phyloP scores from a whole-genome alignment of 2,113 vertebrate genomes.

The Channa argus region DNA sequence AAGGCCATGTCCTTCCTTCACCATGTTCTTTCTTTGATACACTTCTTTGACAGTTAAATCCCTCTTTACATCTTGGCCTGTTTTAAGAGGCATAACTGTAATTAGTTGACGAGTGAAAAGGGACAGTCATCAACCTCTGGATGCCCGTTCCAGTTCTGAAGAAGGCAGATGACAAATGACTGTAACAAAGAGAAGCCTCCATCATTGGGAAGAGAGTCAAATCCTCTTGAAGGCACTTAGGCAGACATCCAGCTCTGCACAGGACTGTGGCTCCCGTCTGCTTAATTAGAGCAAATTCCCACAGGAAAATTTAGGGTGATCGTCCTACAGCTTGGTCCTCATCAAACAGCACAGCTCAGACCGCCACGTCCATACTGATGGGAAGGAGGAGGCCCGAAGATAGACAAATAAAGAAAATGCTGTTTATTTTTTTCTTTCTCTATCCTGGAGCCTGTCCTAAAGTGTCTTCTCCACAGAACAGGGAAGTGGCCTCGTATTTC shows the following conservation, averaged over 20 bases:
- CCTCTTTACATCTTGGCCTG: constrained; percentile 24
- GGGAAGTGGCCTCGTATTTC: constrained; percentile 30
- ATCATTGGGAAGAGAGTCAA: constrained; percentile 62
- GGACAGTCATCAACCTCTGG: constrained; percentile 53
- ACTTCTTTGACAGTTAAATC: constrained; percentile 29
- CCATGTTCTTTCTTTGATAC: constrained; percentile 1
- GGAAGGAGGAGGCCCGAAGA: constrained; percentile 33
- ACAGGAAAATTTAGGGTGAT: constrained; percentile 72
- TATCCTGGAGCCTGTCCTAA: constrained; percentile 2
- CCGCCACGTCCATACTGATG: constrained; percentile 47
- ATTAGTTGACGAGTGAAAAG: constrained; percentile 56
- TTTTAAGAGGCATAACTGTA: constrained; percentile 32
- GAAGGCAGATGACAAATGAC: constrained; percentile 60
- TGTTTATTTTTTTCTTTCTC: constrained; percentile 9
- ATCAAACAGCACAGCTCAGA: constrained; percentile 26
- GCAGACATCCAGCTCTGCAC: constrained; percentile 65
- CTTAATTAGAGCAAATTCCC: constrained; percentile 76
- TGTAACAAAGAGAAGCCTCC: constrained; percentile 58
- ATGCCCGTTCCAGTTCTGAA: constrained; percentile 49
- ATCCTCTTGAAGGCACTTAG: constrained; percentile 70
- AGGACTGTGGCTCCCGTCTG: constrained; percentile 66
- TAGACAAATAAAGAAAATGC: constrained; percentile 44
- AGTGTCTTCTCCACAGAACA: constrained; percentile 27
- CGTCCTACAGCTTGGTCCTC: constrained; percentile 47
- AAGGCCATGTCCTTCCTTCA: constrained; percentile 24